These are phyloP conservation scores for Pterocles orientalis DNA, from an alignment of 2,113 vertebrate species.

Conservation along the genomic window DNA sequence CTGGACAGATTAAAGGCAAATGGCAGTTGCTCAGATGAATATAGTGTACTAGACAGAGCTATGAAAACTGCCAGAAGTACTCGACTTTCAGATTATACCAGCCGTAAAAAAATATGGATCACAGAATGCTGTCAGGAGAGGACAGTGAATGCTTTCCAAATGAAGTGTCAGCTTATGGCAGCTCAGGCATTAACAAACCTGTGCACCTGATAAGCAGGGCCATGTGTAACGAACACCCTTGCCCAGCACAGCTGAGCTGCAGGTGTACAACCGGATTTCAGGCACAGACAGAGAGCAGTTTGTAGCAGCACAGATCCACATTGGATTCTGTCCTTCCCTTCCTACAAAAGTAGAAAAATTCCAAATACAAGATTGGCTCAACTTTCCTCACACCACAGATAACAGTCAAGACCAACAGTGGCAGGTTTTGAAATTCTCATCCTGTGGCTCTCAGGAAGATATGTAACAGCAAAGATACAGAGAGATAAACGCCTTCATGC, in stretches of 20 bases:
- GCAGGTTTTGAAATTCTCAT: constrained; percentile 6
- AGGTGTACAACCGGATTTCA: background rate
- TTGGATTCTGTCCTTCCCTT: background rate
- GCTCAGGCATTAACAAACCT: background rate
- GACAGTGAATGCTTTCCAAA: background rate
- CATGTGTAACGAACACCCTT: background rate
- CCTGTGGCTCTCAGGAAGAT: background rate
- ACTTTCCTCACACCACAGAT: background rate
- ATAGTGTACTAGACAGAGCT: background rate
- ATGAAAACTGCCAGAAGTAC: constrained; percentile 18
- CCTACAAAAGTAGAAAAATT: background rate
- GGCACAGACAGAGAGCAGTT: background rate
- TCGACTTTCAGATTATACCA: constrained; percentile 52
- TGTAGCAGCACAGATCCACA: background rate
- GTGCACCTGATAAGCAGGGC: background rate
- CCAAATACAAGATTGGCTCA: background rate
- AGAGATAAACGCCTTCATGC: background rate
- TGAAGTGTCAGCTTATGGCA: background rate
- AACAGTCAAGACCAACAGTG: background rate
- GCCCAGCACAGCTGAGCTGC: background rate
- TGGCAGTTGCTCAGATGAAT: constrained; percentile 1
- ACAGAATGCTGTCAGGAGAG: constrained; percentile 19
- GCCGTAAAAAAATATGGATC: constrained; percentile 34
- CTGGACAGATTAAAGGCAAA: constrained; percentile 39
- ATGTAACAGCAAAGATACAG: background rate